Percentiles rank a stretch among this genome's conserved stretches.
Evolutionary conservation across 2,797 vertebrate genomes (phyloP).

Genomic region (Pyrocephalus nanus): DNA sequence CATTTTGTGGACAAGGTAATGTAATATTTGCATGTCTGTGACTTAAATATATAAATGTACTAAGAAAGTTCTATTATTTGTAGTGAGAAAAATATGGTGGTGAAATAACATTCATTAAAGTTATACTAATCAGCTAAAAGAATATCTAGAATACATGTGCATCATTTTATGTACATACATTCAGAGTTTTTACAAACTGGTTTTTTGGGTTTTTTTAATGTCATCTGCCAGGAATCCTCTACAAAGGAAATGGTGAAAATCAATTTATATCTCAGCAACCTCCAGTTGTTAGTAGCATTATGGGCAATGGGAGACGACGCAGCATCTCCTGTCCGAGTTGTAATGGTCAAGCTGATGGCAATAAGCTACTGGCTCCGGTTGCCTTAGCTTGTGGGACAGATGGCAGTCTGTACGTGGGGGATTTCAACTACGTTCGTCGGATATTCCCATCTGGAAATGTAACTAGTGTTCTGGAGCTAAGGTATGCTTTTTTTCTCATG

Average conservation of each 20-base stretch:
- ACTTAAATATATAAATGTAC: neutral
- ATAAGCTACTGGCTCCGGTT: slow-evolving; percentile 94
- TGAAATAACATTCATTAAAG: neutral
- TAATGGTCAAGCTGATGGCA: slow-evolving; percentile 95
- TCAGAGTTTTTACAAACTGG: neutral
- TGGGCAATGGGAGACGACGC: slow-evolving; percentile 95
- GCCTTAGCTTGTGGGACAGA: slow-evolving; percentile 94
- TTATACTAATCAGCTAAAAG: neutral
- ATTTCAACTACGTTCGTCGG: slow-evolving; percentile 97
- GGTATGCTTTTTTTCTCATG: slow-evolving; percentile 75
- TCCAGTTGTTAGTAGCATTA: slow-evolving; percentile 93
- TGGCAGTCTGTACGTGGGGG: slow-evolving; percentile 94
- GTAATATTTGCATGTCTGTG: neutral
- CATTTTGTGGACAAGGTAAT: neutral
- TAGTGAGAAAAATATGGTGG: neutral
- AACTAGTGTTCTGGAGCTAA: slow-evolving; percentile 95
- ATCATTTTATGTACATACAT: neutral
- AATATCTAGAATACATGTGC: neutral
- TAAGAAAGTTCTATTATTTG: neutral
- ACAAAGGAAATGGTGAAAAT: slow-evolving; percentile 97
- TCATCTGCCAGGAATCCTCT: slow-evolving; percentile 87
- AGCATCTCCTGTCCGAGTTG: slow-evolving; percentile 99
- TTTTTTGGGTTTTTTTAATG: neutral
- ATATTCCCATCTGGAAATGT: slow-evolving; percentile 97
- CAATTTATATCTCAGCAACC: slow-evolving; percentile 97